Conservation (phyloP, 2,113 vertebrate species). For the Acrocephalus arundinaceus region DNA sequence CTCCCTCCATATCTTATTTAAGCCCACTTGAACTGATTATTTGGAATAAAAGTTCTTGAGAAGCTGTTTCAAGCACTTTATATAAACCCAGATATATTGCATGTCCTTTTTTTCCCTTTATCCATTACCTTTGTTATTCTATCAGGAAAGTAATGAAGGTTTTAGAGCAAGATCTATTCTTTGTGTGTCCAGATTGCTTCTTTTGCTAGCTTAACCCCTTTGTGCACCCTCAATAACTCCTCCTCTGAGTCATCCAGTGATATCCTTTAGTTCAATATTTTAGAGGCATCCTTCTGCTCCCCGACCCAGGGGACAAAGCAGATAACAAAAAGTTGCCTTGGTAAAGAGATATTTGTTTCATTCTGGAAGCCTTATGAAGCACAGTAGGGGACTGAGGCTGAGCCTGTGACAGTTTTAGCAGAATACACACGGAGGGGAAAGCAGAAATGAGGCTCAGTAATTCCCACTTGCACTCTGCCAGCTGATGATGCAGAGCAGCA, state of each 20-base stretch:
- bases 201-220: constrained; percentile 1
- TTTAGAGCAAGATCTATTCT: background rate
- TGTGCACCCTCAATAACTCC: background rate
- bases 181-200: background rate
- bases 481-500: background rate
- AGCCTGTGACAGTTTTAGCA: background rate
- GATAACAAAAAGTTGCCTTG: background rate
- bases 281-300: background rate
- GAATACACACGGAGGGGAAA: background rate
- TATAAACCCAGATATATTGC: background rate
- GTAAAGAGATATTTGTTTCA: background rate
- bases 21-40: background rate
- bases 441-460: background rate
- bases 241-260: background rate
- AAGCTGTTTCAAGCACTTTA: background rate
- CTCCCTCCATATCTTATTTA: background rate
- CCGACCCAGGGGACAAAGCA: background rate
- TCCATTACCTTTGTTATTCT: background rate
- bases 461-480: background rate
- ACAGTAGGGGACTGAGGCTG: background rate
- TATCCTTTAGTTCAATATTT: background rate
- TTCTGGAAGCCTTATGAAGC: background rate
- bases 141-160: background rate
- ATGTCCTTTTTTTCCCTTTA: background rate
- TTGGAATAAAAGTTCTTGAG: background rate